Percentiles rank a stretch among this genome's conserved stretches.
These are phyloP conservation scores for Brassicogethes aeneus DNA, from an alignment of 2,888 invertebrate species.

Conservation along the genomic window DNA sequence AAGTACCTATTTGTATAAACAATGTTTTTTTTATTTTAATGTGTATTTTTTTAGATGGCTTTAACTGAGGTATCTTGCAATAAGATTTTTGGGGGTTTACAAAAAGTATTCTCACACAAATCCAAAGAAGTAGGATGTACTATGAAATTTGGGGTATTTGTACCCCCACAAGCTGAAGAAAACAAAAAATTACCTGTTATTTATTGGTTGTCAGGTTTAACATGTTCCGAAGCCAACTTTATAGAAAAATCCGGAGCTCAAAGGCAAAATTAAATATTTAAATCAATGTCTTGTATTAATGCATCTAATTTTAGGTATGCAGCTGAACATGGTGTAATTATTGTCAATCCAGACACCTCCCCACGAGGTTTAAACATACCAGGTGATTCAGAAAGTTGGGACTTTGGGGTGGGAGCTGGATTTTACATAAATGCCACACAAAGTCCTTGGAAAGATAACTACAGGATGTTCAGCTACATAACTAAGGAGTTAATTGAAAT, in stretches of 20 bases:
- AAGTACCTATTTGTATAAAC: too few relatives aligned
- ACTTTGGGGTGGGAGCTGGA: constrained; percentile 92
- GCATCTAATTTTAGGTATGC: constrained; percentile 53
- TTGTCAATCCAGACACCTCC: constrained; percentile 94
- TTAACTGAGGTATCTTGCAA: constrained; percentile 55
- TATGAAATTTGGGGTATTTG: constrained; percentile 88
- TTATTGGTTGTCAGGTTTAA: constrained; percentile 87
- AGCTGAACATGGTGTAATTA: constrained; percentile 71
- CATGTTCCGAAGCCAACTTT: constrained; percentile 93
- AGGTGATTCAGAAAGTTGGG: constrained; percentile 87
- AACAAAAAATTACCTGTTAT: constrained; percentile 65
- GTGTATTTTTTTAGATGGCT: constrained; percentile 25
- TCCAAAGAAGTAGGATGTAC: constrained; percentile 72
- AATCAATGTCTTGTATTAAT: constrained; percentile 3
- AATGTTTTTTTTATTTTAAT: too few relatives aligned
- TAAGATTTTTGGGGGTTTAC: constrained; percentile 74
- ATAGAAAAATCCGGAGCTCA: constrained; percentile 94
- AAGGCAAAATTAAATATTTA: too few relatives aligned
- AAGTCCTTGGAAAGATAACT: constrained; percentile 88
- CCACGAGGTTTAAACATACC: constrained; percentile 83
- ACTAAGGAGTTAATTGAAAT: constrained; percentile 74
- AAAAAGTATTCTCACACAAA: constrained; percentile 75
- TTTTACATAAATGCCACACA: constrained; percentile 90
- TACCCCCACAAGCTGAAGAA: constrained; percentile 71
- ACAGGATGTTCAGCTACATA: constrained; percentile 93